Base-by-base conservation (phyloP, 2,888 invertebrate genomes). In the Drosophila testacea region DNA sequence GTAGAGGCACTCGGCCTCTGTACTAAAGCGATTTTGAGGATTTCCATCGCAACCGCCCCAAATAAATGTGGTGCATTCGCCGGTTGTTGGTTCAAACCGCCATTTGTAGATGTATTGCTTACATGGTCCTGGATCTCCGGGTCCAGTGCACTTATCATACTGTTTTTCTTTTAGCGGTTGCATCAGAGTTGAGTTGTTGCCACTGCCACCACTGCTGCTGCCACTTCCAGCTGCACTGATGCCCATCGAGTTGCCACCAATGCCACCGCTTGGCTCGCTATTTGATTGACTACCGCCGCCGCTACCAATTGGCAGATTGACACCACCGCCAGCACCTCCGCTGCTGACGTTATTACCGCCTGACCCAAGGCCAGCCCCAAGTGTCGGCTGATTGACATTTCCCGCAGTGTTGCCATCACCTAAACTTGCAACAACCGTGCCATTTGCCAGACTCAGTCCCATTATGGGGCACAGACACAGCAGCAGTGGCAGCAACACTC, bases 11-110 rank as follows among this genome's bases (percentile, higher is more conserved):
- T 95, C 95, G 32, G 93, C 93, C 90, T 95, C 95, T 16, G 94
- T 94, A 85, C 95, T 94, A 90, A 95, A 95, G 70, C 95, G 93
- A 90, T 95, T 95, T 76, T 94, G 94, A 13, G 93, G 93, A 89
- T 95, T 95, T 16, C 95, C 95, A 46, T 94, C 94, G 83, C 95
- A 95, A 55, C 95, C 95, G 52, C 95, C 95, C 94, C 95, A 95
- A 16, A 94, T 93, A 84, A 95, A 95, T 73, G 94, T 94, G 65
- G 93, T 93, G 90, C 95, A 95, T 46, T 93, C 93, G 71, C 94
- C 94, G 66, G 93, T 93, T 9, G 94, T 93, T 28, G 93, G 93
- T 85, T 94, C 94, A 91, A 94, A 95, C 22, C 94, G 94, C 95
- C 95, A 95, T 92, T 95, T 95, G 90, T 95, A 94, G 41, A 95